A percentile compares a stretch with the other conserved stretches of the same genome.
phyloP scores from a whole-genome alignment of 2,797 vertebrate genomes.

The Antrozous pallidus region DNA sequence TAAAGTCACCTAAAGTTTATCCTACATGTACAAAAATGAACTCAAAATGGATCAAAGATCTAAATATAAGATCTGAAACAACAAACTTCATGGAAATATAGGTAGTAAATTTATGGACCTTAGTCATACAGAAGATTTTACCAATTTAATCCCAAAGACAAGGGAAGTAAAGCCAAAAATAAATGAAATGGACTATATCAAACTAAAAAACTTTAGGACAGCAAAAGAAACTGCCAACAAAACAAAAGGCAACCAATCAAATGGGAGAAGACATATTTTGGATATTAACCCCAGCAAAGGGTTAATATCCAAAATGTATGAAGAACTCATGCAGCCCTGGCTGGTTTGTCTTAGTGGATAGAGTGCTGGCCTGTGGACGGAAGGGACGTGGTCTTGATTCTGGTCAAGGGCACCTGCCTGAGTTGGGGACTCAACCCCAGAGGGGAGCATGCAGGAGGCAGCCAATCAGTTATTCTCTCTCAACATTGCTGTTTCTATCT shows the following conservation, averaged over 20 bases:
- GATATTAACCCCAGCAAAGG: neutral
- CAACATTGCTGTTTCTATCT: no score
- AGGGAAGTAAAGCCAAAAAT: neutral
- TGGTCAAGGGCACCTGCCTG: no score
- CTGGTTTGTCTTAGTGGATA: no score
- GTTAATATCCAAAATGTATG: neutral
- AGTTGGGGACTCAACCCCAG: no score
- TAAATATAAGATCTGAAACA: neutral
- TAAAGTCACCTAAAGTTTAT: neutral
- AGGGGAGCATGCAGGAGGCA: no score
- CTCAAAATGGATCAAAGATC: neutral
- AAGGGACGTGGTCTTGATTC: no score
- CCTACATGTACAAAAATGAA: neutral
- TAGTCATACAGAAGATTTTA: neutral
- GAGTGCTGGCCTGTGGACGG: no score
- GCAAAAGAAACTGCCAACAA: neutral
- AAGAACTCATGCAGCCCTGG: neutral
- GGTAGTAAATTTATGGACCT: neutral
- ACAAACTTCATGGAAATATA: neutral
- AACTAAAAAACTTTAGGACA: neutral
- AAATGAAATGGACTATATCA: neutral
- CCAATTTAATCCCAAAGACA: neutral
- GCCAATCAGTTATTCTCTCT: no score
- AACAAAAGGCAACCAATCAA: neutral
- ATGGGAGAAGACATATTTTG: neutral